Conservation (phyloP, 2,888 invertebrate genomes). For the Polydrusus pterygomalis region DNA sequence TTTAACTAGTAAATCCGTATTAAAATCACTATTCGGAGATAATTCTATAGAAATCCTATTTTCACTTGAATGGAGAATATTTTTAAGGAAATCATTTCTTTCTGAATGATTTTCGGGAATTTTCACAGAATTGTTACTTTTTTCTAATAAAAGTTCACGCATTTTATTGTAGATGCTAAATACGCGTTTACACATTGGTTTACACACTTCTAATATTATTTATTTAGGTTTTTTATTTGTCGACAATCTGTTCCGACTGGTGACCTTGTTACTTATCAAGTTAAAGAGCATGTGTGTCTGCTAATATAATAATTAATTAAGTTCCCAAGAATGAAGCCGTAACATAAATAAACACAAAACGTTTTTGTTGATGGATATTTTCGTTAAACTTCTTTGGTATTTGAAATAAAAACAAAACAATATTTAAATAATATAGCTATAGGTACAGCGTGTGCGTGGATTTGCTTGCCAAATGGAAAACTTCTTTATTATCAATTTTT, state of each 20-base stretch:
- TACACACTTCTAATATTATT: neutral
- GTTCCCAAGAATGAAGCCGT: neutral
- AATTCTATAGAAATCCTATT: constrained; percentile 58
- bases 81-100: constrained; percentile 33
- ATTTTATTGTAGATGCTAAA: constrained; percentile 32
- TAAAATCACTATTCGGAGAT: constrained; percentile 55
- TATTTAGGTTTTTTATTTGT: neutral
- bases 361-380: constrained; percentile 4
- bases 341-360: constrained; percentile 11
- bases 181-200: neutral
- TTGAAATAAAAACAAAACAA: neutral
- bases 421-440: too few species aligned
- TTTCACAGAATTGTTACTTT: neutral
- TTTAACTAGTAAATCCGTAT: constrained; percentile 52
- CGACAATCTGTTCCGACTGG: neutral
- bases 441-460: too few species aligned
- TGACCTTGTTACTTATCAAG: constrained; percentile 28
- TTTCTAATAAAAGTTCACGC: constrained; percentile 29
- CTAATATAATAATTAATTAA: constrained; percentile 1
- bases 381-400: neutral
- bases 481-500: too few species aligned
- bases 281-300: neutral
- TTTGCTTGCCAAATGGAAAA: too few species aligned
- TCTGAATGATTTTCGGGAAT: constrained; percentile 8
- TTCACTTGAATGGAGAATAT: constrained; percentile 13